Evolutionary conservation across 1,140 invertebrate species (phyloP).

Genomic region (Pemphigus obesinymphae): DNA sequence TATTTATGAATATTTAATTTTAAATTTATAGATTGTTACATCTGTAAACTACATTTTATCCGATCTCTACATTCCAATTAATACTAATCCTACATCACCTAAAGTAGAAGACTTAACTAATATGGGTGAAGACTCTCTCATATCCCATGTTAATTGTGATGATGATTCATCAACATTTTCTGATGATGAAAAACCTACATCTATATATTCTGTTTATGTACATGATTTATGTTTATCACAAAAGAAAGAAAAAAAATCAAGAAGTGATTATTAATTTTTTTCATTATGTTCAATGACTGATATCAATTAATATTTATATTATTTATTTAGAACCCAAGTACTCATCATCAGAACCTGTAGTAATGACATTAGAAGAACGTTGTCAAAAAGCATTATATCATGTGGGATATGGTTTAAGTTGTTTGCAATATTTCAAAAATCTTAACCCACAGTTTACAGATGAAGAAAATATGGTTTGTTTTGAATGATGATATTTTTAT

Average conservation of each 20-base stretch:
- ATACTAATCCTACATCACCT: conserved; percentile 66
- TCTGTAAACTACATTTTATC: conserved; percentile 84
- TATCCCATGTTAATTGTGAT: conserved; percentile 42
- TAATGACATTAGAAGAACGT: conserved; percentile 60
- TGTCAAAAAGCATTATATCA: conserved; percentile 63
- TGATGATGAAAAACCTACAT: neutral
- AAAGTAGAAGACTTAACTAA: conserved; percentile 53
- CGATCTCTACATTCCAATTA: conserved; percentile 74
- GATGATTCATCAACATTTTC: conserved; percentile 8
- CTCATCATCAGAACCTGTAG: conserved; percentile 57
- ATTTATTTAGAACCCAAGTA: conserved; percentile 43
- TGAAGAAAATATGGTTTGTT: conserved; percentile 45
- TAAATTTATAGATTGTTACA: conserved; percentile 66
- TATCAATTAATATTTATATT: neutral
- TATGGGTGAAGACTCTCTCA: conserved; percentile 51
- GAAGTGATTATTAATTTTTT: neutral
- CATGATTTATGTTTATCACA: conserved; percentile 28
- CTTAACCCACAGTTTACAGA: conserved; percentile 45
- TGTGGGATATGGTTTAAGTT: conserved; percentile 62
- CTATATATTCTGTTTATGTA: conserved; percentile 18
- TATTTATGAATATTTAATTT: neutral
- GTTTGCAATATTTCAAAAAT: conserved; percentile 60
- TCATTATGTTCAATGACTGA: neutral
- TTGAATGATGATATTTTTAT: too few species aligned
- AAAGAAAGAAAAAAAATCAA: neutral